Evolutionary conservation across 1,140 invertebrate species (phyloP).

Genomic region (Oedothorax gibbosus): DNA sequence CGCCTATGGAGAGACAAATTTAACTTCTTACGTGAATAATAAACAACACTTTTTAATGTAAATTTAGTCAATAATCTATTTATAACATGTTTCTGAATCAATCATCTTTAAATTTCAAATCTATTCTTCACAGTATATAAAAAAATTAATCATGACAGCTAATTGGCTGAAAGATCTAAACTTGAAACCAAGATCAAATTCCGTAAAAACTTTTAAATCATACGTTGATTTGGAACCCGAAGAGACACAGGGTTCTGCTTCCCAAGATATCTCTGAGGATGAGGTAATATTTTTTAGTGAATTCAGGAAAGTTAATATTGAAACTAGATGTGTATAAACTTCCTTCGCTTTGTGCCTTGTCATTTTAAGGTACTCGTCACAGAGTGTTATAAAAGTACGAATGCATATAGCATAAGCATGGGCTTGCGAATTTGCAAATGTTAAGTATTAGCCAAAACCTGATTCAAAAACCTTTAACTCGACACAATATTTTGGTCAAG

Average conservation of each 20-base stretch:
- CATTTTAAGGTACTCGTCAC: too few species aligned
- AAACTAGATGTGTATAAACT: too few species aligned
- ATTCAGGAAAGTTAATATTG: neutral
- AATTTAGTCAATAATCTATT: neutral
- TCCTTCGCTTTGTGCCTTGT: too few species aligned
- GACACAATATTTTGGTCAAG: too few species aligned
- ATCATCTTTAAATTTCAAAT: neutral
- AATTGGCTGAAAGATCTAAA: constrained; percentile 59
- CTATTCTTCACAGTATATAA: neutral
- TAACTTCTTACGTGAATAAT: neutral
- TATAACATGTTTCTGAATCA: neutral
- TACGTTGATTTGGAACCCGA: constrained; percentile 55
- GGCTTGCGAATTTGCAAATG: too few species aligned
- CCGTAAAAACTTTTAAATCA: constrained; percentile 57
- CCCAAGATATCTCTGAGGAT: constrained; percentile 1
- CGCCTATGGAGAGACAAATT: constrained; percentile 26
- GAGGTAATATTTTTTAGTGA: constrained; percentile 8
- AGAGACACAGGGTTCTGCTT: neutral
- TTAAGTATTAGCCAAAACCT: too few species aligned
- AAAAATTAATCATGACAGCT: constrained; percentile 49
- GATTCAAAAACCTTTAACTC: too few species aligned
- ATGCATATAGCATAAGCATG: too few species aligned
- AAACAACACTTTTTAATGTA: neutral
- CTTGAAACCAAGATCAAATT: constrained; percentile 52
- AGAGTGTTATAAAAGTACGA: too few species aligned